Base-by-base conservation (phyloP, 2,888 invertebrate species). In the Lamellibrachia satsuma region DNA sequence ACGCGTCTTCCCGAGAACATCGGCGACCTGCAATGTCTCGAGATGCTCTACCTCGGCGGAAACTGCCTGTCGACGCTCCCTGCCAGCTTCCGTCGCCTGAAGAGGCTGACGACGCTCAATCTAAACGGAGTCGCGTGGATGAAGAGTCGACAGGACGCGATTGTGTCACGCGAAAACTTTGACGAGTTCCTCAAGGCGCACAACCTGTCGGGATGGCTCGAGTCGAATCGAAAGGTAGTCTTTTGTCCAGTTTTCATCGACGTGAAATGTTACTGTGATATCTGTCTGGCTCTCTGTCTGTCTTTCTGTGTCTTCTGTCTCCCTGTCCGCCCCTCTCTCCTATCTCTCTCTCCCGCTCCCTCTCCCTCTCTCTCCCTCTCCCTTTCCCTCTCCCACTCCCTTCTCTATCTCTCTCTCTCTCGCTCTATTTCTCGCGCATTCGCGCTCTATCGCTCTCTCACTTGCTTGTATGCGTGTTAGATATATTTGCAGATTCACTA, bases 71-170 rank as follows among this genome's bases (percentile, higher is more conserved):
- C 55, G 11, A 27, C 7, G 3, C 91, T 94, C 27, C 94, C 94
- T 3, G 94, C 93, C 57, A 91, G 95, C 7, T 94, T 94, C n/a
- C 93, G 94, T 52, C 95, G 95, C 90, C 93, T 93, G 7, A 93
- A 95, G 3, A 92, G 93, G 11, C 93, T 96, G 93, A 93, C 93
- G 9, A 93, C 93, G 4, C 93, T 96, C 52, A 94, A 95, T 91
- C 93, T 96, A 92, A 95, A 95, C 57, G 95, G 95, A 92, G 93
- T 96, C 3, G 95, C 95, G 7, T 95, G 95, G 95, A 94, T 95
- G 15, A 91, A 93, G n/a, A 92, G 92, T 75, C 75, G 75, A 11
- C 75, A 75, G 75, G 75, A 75, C 22, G 1, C 15, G 15, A 75
- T 75, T 22, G 15, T 75, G 75, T 75, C 75, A n/a, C 75, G 75